Evolutionary conservation across 2,113 vertebrate genomes (phyloP), one percentile per base, ranked within the genome.

Genomic region (Callopanchax toddi): DNA sequence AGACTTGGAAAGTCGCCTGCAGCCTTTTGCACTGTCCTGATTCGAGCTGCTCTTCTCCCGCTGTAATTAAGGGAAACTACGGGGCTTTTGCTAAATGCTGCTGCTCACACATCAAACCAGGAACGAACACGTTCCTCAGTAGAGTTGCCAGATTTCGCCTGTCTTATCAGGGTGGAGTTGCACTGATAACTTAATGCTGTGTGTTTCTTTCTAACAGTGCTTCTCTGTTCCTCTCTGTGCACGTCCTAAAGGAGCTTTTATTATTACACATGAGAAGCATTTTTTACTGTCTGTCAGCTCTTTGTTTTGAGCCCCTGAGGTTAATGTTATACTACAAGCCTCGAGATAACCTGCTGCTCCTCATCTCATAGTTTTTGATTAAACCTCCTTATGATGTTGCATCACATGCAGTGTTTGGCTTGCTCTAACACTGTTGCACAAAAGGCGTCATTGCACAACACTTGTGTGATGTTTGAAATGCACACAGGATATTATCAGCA

Each of bases 341-440:
- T 52, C 6, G 0, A 68, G 48, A 39, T 17, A 21, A 22, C n/a
- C 39, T 39, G 4, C 42, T 39, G 16, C 37, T 53, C 10, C 25
- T 63, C 20, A 4, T 56, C 48, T 69, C 4, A 1, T 65, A 53
- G 42, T 49, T 3, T 44, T 52, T 42, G 1, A 12, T 55, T 26
- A 58, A 59, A 18, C 60, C 29, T 59, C 16, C 40, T 39, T 8
- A 0, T 15, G 9, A 7, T 45, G 34, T 81, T 77, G 34, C 66
- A 60, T 82, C 66, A 74, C 51, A 45, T 5, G 22, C 11, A 43
- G 5, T 15, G 23, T 61, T 63, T 50, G 54, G 40, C 45, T 73
- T 67, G 67, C 71, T 81, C 59, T 71, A 78, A 60, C 22, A 13
- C 1, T 22, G 50, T 67, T 78, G 77, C 77, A 76, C 34, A 80